phyloP scores from a whole-genome alignment of 35 echinoderm and acorn worm species.

The Lytechinus pictus region DNA sequence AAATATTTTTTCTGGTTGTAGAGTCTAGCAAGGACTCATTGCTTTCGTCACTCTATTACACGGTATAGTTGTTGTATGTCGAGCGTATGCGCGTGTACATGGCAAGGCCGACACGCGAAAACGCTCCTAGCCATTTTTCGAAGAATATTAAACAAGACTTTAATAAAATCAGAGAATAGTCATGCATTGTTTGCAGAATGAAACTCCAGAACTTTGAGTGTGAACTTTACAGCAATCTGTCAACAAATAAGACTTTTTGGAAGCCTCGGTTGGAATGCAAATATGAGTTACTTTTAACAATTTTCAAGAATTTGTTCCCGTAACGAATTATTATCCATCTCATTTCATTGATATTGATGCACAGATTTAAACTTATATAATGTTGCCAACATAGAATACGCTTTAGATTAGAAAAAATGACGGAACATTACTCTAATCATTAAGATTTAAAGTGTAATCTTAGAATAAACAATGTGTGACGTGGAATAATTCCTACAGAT shows the following conservation, averaged over 20 bases:
- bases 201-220: neutral
- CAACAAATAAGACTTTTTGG: neutral
- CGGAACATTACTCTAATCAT: no score
- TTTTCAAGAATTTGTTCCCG: neutral
- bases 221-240: neutral
- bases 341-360: no score
- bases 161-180: neutral
- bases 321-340: no score
- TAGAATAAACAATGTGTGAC: no score
- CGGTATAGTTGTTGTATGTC: neutral
- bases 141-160: neutral
- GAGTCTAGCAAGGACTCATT: neutral
- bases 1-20: neutral
- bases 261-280: neutral
- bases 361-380: no score
- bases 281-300: neutral
- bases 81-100: neutral
- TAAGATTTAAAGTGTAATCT: no score
- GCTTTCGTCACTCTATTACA: conserved; percentile 4
- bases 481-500: no score
- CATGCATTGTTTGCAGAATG: neutral
- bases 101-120: conserved; percentile 29
- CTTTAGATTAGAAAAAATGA: no score
- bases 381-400: no score
- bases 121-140: neutral